A percentile compares a stretch with the other conserved stretches of the same genome.
Conservation (phyloP, 2,113 vertebrate genomes). For the Hirundichthys speculiger region DNA sequence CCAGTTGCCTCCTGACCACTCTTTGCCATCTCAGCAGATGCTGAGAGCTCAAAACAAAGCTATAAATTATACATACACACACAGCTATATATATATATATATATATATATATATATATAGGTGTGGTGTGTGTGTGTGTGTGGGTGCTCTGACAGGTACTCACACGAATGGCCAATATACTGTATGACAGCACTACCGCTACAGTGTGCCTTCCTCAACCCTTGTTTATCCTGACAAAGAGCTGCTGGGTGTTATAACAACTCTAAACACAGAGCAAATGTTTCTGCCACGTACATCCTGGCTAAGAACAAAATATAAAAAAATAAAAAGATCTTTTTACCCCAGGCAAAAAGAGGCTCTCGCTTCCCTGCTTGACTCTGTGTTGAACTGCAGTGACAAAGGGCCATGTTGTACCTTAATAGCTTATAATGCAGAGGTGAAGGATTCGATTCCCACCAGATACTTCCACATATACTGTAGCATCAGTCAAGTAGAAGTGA, state of each 20-base stretch:
- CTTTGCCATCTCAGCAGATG: not conserved
- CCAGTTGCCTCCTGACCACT: constrained; percentile 2
- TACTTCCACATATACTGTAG: constrained; percentile 30
- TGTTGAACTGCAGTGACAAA: constrained; percentile 25
- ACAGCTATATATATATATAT: too few relatives aligned
- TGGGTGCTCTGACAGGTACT: too few relatives aligned
- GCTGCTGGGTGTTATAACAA: constrained; percentile 56
- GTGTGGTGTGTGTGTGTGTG: too few relatives aligned
- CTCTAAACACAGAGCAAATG: constrained; percentile 59
- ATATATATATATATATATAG: too few relatives aligned
- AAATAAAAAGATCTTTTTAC: constrained; percentile 1
- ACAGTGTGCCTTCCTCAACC: constrained; percentile 44
- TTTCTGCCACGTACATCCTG: constrained; percentile 46
- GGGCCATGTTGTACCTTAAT: constrained; percentile 23
- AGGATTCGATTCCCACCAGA: constrained; percentile 18
- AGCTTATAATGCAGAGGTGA: constrained; percentile 43
- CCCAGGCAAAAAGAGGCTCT: constrained; percentile 1
- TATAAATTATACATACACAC: not conserved
- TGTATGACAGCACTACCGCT: constrained; percentile 40
- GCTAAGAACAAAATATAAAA: not conserved
- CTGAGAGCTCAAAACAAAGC: too few relatives aligned
- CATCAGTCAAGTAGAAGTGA: constrained; percentile 20
- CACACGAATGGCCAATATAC: constrained; percentile 33
- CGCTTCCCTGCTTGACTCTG: constrained; percentile 2
- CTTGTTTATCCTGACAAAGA: constrained; percentile 55